Evolutionary conservation across 2,888 invertebrate genomes (phyloP).

Genomic region (Conomelus anceps): DNA sequence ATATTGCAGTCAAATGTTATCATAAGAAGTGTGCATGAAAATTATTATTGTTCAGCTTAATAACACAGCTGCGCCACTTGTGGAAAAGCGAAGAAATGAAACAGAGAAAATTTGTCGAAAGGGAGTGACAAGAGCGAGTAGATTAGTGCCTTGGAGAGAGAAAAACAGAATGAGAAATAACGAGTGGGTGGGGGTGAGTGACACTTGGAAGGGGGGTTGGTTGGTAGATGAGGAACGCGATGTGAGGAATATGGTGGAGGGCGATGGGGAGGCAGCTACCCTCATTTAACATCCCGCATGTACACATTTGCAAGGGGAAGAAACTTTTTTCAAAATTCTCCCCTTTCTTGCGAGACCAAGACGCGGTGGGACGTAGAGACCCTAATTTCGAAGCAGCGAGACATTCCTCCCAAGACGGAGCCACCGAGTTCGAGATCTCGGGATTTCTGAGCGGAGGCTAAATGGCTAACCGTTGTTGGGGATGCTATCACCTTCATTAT

Average conservation of each 20-base stretch:
- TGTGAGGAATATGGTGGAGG: neutral
- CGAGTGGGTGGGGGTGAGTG: neutral
- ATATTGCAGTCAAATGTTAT: neutral
- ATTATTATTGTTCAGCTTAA: neutral
- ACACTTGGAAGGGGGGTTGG: neutral
- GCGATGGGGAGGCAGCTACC: neutral
- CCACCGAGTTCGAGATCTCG: neutral
- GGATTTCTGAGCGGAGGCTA: neutral
- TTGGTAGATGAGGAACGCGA: no score
- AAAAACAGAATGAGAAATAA: neutral
- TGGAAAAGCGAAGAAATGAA: neutral
- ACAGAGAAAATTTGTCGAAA: neutral
- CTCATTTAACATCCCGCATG: neutral
- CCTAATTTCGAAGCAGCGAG: neutral
- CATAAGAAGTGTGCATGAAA: neutral
- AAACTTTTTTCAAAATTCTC: neutral
- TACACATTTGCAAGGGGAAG: neutral
- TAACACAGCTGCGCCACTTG: neutral
- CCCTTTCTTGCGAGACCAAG: neutral
- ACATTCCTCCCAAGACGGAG: neutral
- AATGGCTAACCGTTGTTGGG: neutral
- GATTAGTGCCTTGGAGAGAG: neutral
- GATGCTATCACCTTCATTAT: neutral
- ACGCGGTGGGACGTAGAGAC: neutral
- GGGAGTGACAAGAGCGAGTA: neutral